phyloP scores from a whole-genome alignment of 2,113 vertebrate genomes.

The Callopanchax toddi region DNA sequence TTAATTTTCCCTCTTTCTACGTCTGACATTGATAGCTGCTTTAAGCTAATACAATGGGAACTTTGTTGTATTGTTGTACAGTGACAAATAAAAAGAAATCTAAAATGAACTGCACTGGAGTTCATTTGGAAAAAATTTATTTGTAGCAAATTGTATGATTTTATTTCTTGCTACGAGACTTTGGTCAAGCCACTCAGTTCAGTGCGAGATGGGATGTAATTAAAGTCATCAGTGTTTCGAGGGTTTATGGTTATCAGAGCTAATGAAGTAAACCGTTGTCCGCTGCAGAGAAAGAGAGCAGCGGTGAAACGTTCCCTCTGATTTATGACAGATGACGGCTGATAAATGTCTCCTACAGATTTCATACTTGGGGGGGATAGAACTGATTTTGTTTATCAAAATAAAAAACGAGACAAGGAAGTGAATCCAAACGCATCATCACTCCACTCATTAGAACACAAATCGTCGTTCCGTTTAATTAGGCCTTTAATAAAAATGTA shows the following conservation, averaged over 20 bases:
- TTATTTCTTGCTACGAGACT: too few relatives aligned
- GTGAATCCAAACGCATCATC: slow-evolving; percentile 55
- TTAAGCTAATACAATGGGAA: too few relatives aligned
- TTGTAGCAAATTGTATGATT: too few relatives aligned
- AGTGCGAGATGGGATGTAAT: too few relatives aligned
- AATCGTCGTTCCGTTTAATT: slow-evolving; percentile 66
- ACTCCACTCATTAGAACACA: slow-evolving; percentile 55
- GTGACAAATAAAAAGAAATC: too few relatives aligned
- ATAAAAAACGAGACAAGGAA: slow-evolving; percentile 50
- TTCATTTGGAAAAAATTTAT: too few relatives aligned
- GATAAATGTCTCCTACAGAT: slow-evolving; percentile 34
- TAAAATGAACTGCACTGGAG: too few relatives aligned
- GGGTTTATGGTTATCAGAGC: neutral
- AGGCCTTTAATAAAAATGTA: slow-evolving; percentile 74
- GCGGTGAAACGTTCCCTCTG: neutral
- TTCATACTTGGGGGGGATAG: slow-evolving; percentile 16
- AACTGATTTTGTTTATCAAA: slow-evolving; percentile 46
- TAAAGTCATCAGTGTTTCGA: neutral
- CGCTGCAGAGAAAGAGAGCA: neutral
- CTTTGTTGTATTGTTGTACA: too few relatives aligned
- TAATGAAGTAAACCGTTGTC: neutral
- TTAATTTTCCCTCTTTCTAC: too few relatives aligned
- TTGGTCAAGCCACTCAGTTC: too few relatives aligned
- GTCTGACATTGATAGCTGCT: too few relatives aligned
- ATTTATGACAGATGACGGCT: slow-evolving; percentile 44